Base-by-base conservation (phyloP, 2,888 invertebrate species). In the Phortica okadai region DNA sequence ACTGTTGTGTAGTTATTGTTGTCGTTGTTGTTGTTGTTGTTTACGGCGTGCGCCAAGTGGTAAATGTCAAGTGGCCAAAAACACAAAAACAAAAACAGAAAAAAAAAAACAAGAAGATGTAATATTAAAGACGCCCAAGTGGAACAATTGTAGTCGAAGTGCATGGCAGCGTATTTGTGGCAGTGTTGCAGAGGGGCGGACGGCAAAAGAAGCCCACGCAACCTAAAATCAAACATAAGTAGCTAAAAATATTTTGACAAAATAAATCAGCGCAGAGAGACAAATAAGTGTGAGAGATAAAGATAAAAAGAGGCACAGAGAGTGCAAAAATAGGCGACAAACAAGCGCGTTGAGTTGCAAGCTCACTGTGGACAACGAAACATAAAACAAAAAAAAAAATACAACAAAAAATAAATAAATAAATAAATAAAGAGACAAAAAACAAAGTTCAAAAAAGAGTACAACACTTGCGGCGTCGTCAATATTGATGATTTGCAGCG, bases 341-440 rank as follows among this genome's bases (percentile, higher is more conserved):
- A 59, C 21, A 62, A 21, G 25, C 62, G 62, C 41, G 33, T 33
- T 33, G 80, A 76, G 82, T 81, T 83, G 82, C 83, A 73, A 77
- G 76, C 75, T 56, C 75, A 76, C 74, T 75, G 42, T 50, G 75
- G 42, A 56, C n/a, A n/a, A n/a, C n/a, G n/a, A n/a, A n/a, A n/a
- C n/a, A n/a, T n/a, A 1, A 1, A 11, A 42, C 6, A 42, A 11
- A 16, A 11, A 62, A 62, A 54, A 72, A 6, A 74, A 50, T 6
- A 33, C 11, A 44, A 44, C 0, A 41, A 70, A 50, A 25, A 25
- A 25, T 64, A 45, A 44, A 2, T 62, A 41, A 14, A 33, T 33
- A 33, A 33, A 42, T 41, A 66, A 11, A 66, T n/a, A 33, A 59
- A 33, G 16, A 11, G 58, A 8, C 41, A n/a, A 41, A 41, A 41